Conservation (phyloP, 2,113 vertebrate species). For the Sylvicapra grimmia region DNA sequence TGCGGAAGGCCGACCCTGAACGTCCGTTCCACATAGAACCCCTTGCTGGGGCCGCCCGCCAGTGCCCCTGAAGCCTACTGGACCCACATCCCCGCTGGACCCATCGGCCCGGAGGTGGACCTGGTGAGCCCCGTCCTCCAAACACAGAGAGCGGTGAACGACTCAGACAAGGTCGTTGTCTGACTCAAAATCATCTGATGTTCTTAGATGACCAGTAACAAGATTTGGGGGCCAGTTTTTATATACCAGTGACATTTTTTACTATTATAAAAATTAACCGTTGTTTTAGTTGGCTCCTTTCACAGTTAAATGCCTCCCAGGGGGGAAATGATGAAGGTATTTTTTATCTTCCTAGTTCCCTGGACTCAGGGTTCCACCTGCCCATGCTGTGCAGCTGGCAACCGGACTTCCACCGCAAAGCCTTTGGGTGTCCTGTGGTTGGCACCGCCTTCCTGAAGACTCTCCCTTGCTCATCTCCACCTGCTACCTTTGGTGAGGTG, state of each 20-base stretch:
- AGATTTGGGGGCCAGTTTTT: constrained; percentile 78
- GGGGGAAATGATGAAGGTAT: constrained; percentile 43
- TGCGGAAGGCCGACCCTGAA: constrained; percentile 20
- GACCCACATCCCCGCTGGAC: neutral
- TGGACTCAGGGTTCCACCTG: constrained; percentile 49
- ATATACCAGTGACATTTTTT: constrained; percentile 61
- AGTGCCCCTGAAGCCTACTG: neutral
- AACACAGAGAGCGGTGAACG: neutral
- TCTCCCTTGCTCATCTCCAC: constrained; percentile 50
- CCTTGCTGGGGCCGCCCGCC: constrained; percentile 20
- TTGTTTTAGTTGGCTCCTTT: constrained; percentile 65
- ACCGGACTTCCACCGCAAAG: constrained; percentile 38
- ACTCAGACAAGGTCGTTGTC: neutral
- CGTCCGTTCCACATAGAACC: constrained; percentile 37
- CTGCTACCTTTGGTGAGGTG: constrained; percentile 37
- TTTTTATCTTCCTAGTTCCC: constrained; percentile 48
- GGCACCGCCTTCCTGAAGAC: constrained; percentile 53
- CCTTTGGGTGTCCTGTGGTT: constrained; percentile 29
- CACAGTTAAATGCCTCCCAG: constrained; percentile 50
- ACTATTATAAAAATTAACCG: constrained; percentile 51
- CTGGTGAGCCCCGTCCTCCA: neutral
- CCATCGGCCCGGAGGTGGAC: neutral
- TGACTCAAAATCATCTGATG: neutral
- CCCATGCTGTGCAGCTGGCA: constrained; percentile 65
- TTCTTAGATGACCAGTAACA: constrained; percentile 34